Evolutionary conservation across 2,113 vertebrate species (phyloP), one percentile per base, ranked within the genome.

Genomic region (Corythornis madagascariensis): DNA sequence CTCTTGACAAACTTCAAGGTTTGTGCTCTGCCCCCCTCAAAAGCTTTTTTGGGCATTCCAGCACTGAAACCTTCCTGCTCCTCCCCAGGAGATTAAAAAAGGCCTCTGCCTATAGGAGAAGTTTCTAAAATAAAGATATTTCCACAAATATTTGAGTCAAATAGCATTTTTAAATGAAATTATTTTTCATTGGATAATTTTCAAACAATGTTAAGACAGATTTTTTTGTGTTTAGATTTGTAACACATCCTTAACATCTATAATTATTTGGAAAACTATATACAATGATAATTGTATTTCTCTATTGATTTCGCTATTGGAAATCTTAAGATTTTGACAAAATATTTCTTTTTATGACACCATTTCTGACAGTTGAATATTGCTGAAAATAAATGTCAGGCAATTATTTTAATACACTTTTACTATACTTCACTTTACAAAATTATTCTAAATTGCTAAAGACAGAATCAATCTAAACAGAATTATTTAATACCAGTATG

Each of bases 321-420:
- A 96, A 90, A 90, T 76, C 48, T 53, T 28, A 38, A 75, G 59
- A 38, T 56, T 83, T 75, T 57, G 24, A 64, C 1, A 5, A 90
- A 89, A 59, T 89, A 61, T 73, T 90, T 91, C 57, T 76, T 65
- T 64, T 64, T 59, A 83, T 84, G 82, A 83, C 29, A 18, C 38
- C 75, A 33, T 77, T 92, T 94, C 87, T 97, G 96, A 95, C 88
- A 94, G 79, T 45, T 87, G 57, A 95, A 94, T 84, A 94, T 94
- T 91, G 93, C 67, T 92, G 83, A 89, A 92, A 92, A 73, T 80
- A 96, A 97, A 90, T 50, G 92, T 42, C 53, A 91, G 88, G 64
- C 71, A 88, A 97, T 97, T 96, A 96, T 94, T 91, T 95, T 70
- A 97, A 95, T 66, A 93, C n/a, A 60, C 57, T 95, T 57, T 90